These are phyloP conservation scores for Asteroscopus sphinx DNA, from an alignment of 2,888 invertebrate species.

Conservation along the genomic window DNA sequence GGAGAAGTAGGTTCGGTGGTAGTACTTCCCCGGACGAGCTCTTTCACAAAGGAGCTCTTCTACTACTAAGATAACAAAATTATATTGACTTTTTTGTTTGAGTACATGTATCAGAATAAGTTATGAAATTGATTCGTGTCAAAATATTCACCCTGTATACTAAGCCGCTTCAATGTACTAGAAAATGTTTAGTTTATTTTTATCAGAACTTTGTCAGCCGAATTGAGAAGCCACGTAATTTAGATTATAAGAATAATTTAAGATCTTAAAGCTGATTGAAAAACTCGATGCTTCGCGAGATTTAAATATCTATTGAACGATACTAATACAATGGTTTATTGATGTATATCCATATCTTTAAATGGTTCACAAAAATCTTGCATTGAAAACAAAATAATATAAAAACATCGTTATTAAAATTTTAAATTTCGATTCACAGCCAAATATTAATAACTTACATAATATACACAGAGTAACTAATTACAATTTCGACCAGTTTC, in stretches of 20 bases:
- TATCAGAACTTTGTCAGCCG: constrained; percentile 4
- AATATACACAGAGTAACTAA: constrained; percentile 35
- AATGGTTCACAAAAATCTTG: too few species aligned
- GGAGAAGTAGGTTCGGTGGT: too few species aligned
- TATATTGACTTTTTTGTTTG: too few species aligned
- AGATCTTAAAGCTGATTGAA: constrained; percentile 3
- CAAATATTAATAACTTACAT: constrained; percentile 6
- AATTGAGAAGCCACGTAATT: constrained; percentile 5
- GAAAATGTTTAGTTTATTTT: constrained; percentile 26
- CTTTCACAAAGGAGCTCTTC: too few species aligned
- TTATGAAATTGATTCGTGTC: too few species aligned
- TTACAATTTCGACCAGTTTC: constrained; percentile 35
- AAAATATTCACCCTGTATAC: constrained; percentile 8
- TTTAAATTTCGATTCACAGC: background rate
- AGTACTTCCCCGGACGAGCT: too few species aligned
- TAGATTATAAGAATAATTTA: constrained; percentile 4
- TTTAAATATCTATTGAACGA: constrained; percentile 25
- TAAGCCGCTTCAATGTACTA: constrained; percentile 3
- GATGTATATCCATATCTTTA: too few species aligned
- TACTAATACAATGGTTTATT: too few species aligned
- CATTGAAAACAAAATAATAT: background rate
- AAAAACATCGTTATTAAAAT: background rate
- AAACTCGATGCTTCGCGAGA: constrained; percentile 1
- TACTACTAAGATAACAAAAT: too few species aligned
- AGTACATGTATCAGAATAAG: too few species aligned